Evolutionary conservation across 2,113 vertebrate genomes (phyloP), one percentile per base, ranked within the genome.

Genomic region (Chaetura pelagica): DNA sequence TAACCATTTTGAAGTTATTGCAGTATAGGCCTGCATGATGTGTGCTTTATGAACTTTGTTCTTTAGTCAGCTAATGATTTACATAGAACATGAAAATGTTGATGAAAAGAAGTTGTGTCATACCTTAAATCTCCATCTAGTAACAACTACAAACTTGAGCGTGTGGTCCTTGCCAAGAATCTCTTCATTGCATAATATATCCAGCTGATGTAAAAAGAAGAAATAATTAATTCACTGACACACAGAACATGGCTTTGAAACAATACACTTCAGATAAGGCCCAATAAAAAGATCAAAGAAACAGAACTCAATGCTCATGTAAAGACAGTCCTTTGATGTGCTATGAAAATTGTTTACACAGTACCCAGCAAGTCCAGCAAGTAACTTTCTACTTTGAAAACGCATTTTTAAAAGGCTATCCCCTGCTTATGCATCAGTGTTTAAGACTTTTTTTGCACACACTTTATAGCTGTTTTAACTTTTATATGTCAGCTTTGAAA

Each of bases 161-260:
- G 99, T 99, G 96, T 99, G 99, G 98, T 99, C 99, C 97, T 99
- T 99, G 89, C 99, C 99, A 95, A 99, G 96, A 94, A 99, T 99
- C 96, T 99, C 99, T 97, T 99, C 99, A 62, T 99, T 99, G 99
- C 99, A 99, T 98, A 99, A 98, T 97, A 99, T 99, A 97, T 99
- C 99, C 98, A 99, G 98, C 99, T 99, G 96, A 72, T 52, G 90
- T 96, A 71, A 86, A 91, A 73, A 91, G 35, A 81, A 67, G 85
- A 49, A 92, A 91, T 71, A 58, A 42, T 27, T 10, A 69, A 75
- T 78, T 96, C 40, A 96, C 27, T 71, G 38, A 44, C 55, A 87
- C 38, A 61, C 44, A 71, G 44, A 82, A 72, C 57, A 54, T 73
- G 48, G 38, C 44, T 35, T 40, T 69, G 54, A 62, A 78, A 79